These are phyloP conservation scores for Aurelia sp. DNA, from an alignment of 30 jellyfish, hydroid and myxozoan species.

Conservation along the genomic window DNA sequence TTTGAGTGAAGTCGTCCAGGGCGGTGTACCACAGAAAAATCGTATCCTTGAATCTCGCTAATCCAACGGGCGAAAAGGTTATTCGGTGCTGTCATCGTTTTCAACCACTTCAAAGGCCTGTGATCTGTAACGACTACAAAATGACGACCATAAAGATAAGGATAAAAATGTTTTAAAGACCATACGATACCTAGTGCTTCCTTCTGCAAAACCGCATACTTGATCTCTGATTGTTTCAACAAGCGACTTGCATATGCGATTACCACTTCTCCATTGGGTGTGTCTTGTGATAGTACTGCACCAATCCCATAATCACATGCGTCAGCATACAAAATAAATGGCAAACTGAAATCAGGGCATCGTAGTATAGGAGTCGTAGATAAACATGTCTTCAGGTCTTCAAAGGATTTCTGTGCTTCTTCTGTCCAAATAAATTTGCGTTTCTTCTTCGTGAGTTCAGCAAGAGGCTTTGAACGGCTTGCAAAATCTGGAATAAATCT, in stretches of 20 bases:
- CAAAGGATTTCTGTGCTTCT: conserved; percentile 51
- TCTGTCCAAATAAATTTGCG: conserved; percentile 40
- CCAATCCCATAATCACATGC: conserved; percentile 71
- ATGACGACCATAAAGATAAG: no score
- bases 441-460: conserved; percentile 56
- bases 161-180: no score
- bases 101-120: no score
- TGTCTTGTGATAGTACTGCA: conserved; percentile 64
- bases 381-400: conserved; percentile 42
- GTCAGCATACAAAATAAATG: conserved; percentile 59
- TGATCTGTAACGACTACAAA: no score
- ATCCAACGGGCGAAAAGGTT: no score
- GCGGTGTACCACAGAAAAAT: no score
- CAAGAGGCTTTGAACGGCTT: conserved; percentile 26
- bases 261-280: conserved; percentile 41
- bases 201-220: conserved; percentile 60
- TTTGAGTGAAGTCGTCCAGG: no score
- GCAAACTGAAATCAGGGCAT: conserved; percentile 43
- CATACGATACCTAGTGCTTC: conserved; percentile 66
- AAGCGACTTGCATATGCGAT: conserved; percentile 54
- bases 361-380: conserved; percentile 52
- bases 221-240: conserved; percentile 39
- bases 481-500: conserved; percentile 49
- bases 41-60: no score
- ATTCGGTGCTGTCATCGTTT: no score